A percentile compares a stretch with the other conserved stretches of the same genome.
Conservation (phyloP, 2,888 invertebrate species). For the Calameuta filiformis region DNA sequence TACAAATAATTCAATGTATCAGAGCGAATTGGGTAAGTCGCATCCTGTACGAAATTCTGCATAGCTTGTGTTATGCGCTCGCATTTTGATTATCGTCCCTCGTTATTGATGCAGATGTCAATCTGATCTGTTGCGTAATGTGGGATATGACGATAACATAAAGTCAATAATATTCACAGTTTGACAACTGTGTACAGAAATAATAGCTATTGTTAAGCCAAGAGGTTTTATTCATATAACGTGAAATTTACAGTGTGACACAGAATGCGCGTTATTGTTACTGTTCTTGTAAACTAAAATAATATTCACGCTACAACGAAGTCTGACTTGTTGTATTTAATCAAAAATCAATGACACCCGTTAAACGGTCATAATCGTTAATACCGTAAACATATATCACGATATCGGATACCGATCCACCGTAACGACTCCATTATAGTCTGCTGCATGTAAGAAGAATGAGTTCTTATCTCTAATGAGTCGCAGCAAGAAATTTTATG, state of each 20-base stretch:
- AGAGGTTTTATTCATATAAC: not conserved
- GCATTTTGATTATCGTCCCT: not conserved
- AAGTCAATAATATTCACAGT: not conserved
- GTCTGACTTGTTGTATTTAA: not conserved
- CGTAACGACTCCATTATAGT: not conserved
- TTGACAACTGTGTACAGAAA: not conserved
- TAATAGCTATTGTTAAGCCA: not conserved
- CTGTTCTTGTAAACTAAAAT: not conserved
- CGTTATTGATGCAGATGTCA: not conserved
- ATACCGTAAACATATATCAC: not conserved
- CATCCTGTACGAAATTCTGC: not conserved
- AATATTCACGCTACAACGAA: not conserved
- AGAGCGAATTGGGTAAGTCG: conserved; percentile 2
- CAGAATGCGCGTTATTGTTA: not conserved
- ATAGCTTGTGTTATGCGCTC: not conserved
- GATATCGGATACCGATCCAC: not conserved
- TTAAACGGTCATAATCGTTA: not conserved
- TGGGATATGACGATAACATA: not conserved
- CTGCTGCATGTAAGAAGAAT: not conserved
- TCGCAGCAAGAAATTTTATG: conserved; percentile 2
- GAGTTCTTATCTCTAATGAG: not conserved
- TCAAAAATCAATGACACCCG: not conserved
- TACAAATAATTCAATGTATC: conserved; percentile 74
- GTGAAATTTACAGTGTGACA: conserved; percentile 4
- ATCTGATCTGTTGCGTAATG: not conserved